These are phyloP conservation scores for Hemibagrus guttatus DNA, from an alignment of 2,797 vertebrate species.

Conservation along the genomic window DNA sequence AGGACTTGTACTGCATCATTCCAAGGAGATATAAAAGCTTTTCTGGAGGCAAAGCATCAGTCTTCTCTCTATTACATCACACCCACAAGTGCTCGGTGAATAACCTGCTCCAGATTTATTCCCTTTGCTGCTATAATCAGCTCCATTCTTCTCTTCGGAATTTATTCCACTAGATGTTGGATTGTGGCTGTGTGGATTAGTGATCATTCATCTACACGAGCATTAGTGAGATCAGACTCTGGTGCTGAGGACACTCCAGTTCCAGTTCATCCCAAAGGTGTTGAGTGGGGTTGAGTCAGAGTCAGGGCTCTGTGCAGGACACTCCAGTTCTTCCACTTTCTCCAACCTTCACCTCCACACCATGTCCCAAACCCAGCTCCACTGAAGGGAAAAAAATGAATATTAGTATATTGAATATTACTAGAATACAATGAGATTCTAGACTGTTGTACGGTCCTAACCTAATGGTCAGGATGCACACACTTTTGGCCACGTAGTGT, in stretches of 20 bases:
- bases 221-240: not conserved
- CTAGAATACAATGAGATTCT: not conserved
- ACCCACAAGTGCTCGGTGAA: no score
- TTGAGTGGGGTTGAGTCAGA: no score
- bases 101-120: no score
- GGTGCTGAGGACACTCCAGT: not conserved
- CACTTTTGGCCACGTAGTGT: not conserved
- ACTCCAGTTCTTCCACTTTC: no score
- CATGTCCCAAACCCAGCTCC: not conserved
- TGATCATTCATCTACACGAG: not conserved
- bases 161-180: no score
- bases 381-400: not conserved
- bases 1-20: not conserved
- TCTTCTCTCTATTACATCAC: not conserved
- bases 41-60: not conserved
- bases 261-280: not conserved
- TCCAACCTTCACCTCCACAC: no score
- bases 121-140: no score
- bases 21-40: not conserved
- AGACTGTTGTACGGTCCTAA: not conserved
- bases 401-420: no score
- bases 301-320: no score
- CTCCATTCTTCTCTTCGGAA: no score
- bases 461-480: not conserved
- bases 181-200: not conserved